Evolutionary conservation across 2,113 vertebrate genomes (phyloP).

Genomic region (Equus quagga): DNA sequence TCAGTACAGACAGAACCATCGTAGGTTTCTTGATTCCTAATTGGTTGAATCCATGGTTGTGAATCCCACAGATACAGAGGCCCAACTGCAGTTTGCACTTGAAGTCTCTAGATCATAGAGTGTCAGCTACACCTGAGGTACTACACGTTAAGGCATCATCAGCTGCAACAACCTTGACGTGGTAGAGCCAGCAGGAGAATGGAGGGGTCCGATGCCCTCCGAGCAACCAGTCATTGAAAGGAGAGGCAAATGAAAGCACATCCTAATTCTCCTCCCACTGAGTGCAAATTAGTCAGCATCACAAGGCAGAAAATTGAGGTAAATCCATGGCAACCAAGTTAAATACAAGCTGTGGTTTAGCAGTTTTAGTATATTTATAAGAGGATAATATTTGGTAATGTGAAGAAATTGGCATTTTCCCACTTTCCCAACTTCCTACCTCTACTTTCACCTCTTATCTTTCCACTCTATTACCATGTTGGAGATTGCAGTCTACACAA

Average conservation of each 20-base stretch:
- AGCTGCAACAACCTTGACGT: background rate
- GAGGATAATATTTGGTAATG: too few species aligned
- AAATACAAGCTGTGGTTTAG: background rate
- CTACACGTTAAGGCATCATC: too few species aligned
- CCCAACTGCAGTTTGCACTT: too few species aligned
- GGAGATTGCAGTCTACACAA: background rate
- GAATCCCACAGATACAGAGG: too few species aligned
- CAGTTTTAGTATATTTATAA: background rate
- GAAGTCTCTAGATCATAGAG: background rate
- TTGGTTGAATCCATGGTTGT: too few species aligned
- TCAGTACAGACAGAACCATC: too few species aligned
- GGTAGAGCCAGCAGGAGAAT: background rate
- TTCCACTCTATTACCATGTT: background rate
- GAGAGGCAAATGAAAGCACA: background rate
- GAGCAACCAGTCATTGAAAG: too few species aligned
- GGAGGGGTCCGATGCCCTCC: background rate
- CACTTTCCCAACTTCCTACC: background rate
- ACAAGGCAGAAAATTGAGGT: background rate
- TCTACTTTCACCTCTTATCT: background rate
- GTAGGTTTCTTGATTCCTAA: too few species aligned
- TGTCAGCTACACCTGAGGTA: accelerated
- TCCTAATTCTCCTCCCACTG: too few species aligned
- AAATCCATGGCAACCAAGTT: background rate
- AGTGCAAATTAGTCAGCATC: background rate
- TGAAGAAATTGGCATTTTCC: background rate